A percentile compares a stretch with the other conserved stretches of the same genome.
These are phyloP conservation scores for Chloropsis cyanopogon DNA, from an alignment of 2,113 vertebrate genomes.

Conservation along the genomic window DNA sequence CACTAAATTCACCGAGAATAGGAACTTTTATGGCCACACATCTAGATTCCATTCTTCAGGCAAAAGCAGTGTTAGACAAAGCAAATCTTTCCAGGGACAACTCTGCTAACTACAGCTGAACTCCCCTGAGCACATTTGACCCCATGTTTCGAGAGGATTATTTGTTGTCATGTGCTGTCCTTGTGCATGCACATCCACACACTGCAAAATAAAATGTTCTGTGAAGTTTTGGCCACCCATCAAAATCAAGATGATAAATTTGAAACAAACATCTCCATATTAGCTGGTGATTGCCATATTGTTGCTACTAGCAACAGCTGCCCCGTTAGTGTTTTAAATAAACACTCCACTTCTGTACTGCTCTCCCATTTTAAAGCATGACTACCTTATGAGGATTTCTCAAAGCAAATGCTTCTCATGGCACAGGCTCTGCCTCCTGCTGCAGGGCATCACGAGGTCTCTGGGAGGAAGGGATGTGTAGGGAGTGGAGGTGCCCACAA, in stretches of 20 bases:
- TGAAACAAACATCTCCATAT: slow-evolving; percentile 49
- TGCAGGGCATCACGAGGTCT: background rate
- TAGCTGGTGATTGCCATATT: slow-evolving; percentile 43
- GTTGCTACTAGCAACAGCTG: slow-evolving; percentile 55
- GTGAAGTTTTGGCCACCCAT: slow-evolving; percentile 19
- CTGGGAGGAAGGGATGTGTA: fast-evolving
- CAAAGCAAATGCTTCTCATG: background rate
- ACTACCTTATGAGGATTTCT: slow-evolving; percentile 33
- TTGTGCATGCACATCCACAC: background rate
- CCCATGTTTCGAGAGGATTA: background rate
- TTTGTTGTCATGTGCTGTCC: background rate
- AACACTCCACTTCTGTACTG: slow-evolving; percentile 18
- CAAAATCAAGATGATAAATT: slow-evolving; percentile 48
- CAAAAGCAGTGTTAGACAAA: background rate
- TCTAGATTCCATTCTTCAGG: background rate
- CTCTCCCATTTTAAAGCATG: background rate
- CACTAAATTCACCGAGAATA: background rate
- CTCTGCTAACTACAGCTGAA: background rate
- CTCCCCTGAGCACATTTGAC: background rate
- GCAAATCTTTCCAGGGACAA: background rate
- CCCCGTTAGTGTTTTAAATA: slow-evolving; percentile 11
- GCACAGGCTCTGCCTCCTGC: background rate
- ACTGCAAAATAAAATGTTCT: slow-evolving; percentile 56
- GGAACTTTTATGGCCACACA: background rate
- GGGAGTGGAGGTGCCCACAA: background rate